phyloP scores from a whole-genome alignment of 2,797 vertebrate genomes.

The Danio kyathit region DNA sequence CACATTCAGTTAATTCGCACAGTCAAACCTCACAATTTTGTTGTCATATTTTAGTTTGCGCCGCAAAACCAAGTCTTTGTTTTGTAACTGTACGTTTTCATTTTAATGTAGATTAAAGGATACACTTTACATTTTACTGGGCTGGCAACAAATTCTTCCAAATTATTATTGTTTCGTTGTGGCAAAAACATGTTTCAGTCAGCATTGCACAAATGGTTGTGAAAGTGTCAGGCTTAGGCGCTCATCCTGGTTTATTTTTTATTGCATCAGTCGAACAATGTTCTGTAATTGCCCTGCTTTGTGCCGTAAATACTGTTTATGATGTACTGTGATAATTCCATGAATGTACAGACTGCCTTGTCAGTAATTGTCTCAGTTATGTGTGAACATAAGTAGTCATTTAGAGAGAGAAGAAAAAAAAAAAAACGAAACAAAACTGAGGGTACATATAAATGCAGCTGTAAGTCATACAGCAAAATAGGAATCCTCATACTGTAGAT shows the following conservation, averaged over 20 bases:
- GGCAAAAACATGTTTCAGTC: conserved; percentile 53
- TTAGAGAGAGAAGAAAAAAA: conserved; percentile 42
- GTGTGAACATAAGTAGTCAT: conserved; percentile 64
- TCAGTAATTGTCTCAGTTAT: conserved; percentile 64
- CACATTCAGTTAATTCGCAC: conserved; percentile 18
- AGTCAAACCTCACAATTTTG: conserved; percentile 37
- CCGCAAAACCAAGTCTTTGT: conserved; percentile 41
- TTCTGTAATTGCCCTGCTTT: conserved; percentile 66
- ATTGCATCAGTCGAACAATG: conserved; percentile 62
- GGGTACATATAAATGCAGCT: conserved; percentile 39
- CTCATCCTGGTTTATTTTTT: conserved; percentile 56
- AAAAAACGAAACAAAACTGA: conserved; percentile 43
- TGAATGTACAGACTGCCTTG: conserved; percentile 54
- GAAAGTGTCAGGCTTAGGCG: conserved; percentile 53
- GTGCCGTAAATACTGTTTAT: conserved; percentile 61
- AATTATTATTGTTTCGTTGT: conserved; percentile 53
- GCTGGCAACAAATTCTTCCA: conserved; percentile 52
- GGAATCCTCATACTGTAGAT: conserved; percentile 37
- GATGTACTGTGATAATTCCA: conserved; percentile 50
- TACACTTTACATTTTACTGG: conserved; percentile 21
- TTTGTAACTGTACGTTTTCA: conserved; percentile 36
- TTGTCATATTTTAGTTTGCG: conserved; percentile 37
- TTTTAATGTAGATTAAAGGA: conserved; percentile 52
- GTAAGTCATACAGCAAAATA: conserved; percentile 27
- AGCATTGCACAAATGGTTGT: conserved; percentile 51